phyloP scores from a whole-genome alignment of 2,888 invertebrate species.

The Tetragonula carbonaria region DNA sequence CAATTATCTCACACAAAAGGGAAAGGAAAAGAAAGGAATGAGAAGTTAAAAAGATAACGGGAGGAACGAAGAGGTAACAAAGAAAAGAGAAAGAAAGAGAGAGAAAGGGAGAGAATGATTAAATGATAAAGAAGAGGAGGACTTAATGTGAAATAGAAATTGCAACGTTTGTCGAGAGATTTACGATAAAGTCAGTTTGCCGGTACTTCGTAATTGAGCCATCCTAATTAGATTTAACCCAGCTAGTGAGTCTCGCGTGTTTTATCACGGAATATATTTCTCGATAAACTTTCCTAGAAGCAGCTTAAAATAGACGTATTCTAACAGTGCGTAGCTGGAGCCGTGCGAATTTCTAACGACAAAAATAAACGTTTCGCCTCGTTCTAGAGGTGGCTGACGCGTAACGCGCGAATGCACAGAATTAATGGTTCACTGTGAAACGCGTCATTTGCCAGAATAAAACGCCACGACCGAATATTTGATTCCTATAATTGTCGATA shows the following conservation, averaged over 20 bases:
- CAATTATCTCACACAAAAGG: neutral
- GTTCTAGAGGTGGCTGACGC: conserved; percentile 2
- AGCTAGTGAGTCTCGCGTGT: neutral
- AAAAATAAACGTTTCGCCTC: conserved; percentile 53
- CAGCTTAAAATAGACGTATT: conserved; percentile 53
- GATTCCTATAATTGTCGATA: neutral
- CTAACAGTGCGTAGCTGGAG: conserved; percentile 32
- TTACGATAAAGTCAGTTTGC: conserved; percentile 17
- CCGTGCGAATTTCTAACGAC: conserved; percentile 47
- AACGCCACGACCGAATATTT: conserved; percentile 4
- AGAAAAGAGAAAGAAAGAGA: too few species aligned
- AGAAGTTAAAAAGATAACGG: neutral
- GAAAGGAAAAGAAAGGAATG: neutral
- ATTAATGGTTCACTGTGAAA: conserved; percentile 26
- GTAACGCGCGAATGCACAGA: conserved; percentile 34
- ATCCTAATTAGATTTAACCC: conserved; percentile 13
- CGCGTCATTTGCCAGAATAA: neutral
- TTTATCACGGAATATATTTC: conserved; percentile 24
- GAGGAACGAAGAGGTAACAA: too few species aligned
- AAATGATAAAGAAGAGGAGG: neutral
- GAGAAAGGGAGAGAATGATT: too few species aligned
- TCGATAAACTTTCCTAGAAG: conserved; percentile 51
- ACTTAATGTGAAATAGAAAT: neutral
- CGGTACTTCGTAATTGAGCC: conserved; percentile 23
- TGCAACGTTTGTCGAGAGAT: conserved; percentile 5